A percentile compares a stretch with the other conserved stretches of the same genome.
Conservation (phyloP, 2,888 invertebrate species). For the Galerucella nymphaeae region DNA sequence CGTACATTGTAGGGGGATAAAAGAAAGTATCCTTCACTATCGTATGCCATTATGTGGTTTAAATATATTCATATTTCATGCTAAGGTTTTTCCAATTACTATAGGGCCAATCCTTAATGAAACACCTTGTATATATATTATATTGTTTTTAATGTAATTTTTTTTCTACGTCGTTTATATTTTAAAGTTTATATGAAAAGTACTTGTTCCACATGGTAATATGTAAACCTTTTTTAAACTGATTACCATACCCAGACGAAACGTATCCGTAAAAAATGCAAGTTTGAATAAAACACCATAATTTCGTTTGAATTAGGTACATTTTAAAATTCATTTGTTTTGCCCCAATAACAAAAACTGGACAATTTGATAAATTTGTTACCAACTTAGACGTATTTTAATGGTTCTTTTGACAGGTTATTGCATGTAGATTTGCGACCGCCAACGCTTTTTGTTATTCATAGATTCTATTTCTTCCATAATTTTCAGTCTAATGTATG, state of each 20-base stretch:
- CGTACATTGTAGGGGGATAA: no score
- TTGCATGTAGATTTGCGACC: conserved; percentile 1
- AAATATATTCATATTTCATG: no score
- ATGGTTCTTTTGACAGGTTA: conserved; percentile 1
- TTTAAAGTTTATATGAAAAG: no score
- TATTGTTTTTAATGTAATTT: no score
- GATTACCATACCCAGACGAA: conserved; percentile 26
- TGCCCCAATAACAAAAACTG: conserved; percentile 5
- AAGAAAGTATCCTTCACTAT: no score
- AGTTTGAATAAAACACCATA: conserved; percentile 22
- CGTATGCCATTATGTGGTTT: no score
- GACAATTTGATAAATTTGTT: conserved; percentile 3
- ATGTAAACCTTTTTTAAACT: conserved; percentile 7
- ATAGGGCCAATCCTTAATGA: no score
- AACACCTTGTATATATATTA: no score
- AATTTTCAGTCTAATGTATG: background rate
- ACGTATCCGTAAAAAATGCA: conserved; percentile 15
- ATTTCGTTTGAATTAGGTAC: background rate
- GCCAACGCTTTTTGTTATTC: conserved; percentile 10
- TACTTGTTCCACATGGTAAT: background rate
- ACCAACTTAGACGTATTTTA: background rate
- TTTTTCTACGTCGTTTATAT: no score
- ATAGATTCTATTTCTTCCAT: conserved; percentile 7
- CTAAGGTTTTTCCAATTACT: no score
- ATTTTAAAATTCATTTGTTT: conserved; percentile 14